Evolutionary conservation across 2,888 invertebrate species (phyloP), one percentile per base, ranked within the genome.

Genomic region (Helicoverpa assulta): DNA sequence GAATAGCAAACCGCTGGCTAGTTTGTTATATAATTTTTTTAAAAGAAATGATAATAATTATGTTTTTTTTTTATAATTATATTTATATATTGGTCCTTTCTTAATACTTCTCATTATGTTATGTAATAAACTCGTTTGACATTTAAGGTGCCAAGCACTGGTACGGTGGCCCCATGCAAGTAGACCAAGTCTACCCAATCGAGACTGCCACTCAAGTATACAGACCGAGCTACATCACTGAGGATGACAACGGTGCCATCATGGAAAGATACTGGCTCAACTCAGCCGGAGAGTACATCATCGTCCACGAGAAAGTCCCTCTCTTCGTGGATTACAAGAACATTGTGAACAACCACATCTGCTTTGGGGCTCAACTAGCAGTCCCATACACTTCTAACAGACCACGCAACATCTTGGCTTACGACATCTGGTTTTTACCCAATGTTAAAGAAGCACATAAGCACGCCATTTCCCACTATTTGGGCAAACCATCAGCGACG

Each of bases 251-350:
- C 78, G 96, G 95, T n/a, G 97, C 96, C 0, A 95, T 97, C 0
- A 91, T 96, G 1, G 97, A 97, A 85, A 94, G 97, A 74, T 97
- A 97, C 85, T 97, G 98, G 98, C 93, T 98, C 16, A 97, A 97
- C 73, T 97, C 98, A 0, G 95, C 94, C 16, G 98, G 98, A 8
- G 96, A 96, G 69, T 97, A 97, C 78, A 91, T 98, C 50, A 96
- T 96, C 81, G 97, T 98, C 0, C 94, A 97, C 60, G 95, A 96
- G 1, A 92, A 94, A 70, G 96, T 96, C 0, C 98, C 98, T 0
- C 91, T 98, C 0, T 98, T 97, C 86, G 94, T 98, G 0, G 97
- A 97, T 85, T 97, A 97, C 81, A 97, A 97, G 82, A 96, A 96
- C 67, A 86, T 95, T n/a, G 85, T 90, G 8, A 87, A 86, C 18